Evolutionary conservation across 2,113 vertebrate genomes (phyloP).

Genomic region (Cynoglossus semilaevis): DNA sequence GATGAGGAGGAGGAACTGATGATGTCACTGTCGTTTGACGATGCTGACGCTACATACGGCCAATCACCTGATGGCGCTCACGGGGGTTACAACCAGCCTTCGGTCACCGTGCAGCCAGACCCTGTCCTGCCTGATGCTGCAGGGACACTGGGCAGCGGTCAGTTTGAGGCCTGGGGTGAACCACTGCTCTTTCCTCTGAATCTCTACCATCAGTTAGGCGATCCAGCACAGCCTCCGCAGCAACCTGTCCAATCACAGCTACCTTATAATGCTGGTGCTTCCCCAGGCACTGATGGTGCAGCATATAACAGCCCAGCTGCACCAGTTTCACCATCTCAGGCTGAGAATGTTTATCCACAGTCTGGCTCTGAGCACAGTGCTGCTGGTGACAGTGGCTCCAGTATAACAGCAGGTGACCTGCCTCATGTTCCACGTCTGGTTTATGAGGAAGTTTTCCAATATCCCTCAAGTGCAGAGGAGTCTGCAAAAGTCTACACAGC

Average conservation of each 20-base stretch:
- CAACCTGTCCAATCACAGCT: neutral
- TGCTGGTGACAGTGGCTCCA: neutral
- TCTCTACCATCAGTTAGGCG: fast-evolving
- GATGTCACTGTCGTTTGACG: fast-evolving
- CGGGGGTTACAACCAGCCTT: neutral
- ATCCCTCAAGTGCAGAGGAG: neutral
- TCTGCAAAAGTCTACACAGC: neutral
- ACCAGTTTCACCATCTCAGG: neutral
- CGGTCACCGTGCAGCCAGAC: neutral
- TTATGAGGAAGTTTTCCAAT: constrained; percentile 21
- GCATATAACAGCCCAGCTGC: neutral
- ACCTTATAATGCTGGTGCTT: neutral
- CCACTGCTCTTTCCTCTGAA: constrained; percentile 7
- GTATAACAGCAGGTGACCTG: neutral
- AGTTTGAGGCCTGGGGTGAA: neutral
- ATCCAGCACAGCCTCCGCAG: neutral
- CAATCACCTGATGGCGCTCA: neutral
- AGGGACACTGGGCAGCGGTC: neutral
- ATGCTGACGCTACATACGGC: neutral
- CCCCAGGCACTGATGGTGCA: neutral
- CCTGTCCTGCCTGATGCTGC: fast-evolving
- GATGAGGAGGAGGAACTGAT: neutral
- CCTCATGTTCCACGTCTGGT: neutral
- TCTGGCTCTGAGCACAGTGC: neutral
- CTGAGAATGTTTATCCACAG: neutral